Percentiles rank a stretch among this genome's conserved stretches.
Conservation (phyloP, 2,797 vertebrate genomes). For the Melanotaenia pygmaea region DNA sequence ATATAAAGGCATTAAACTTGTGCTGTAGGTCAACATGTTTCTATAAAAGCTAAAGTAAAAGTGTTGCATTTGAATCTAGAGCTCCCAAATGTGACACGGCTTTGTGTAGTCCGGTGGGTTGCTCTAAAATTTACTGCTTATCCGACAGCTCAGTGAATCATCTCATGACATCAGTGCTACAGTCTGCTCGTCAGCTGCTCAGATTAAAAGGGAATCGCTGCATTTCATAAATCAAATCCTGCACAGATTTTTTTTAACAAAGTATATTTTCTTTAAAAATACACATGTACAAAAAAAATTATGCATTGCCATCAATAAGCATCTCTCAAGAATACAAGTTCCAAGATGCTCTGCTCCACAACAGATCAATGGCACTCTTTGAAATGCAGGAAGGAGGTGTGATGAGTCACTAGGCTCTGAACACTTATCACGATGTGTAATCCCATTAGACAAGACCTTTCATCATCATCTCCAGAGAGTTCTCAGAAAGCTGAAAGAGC, state of each 20-base stretch:
- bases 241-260: neutral
- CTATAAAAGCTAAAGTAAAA: neutral
- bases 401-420: conserved; percentile 63
- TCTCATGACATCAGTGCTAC: conserved; percentile 43
- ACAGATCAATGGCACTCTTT: conserved; percentile 66
- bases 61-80: neutral
- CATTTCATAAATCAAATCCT: conserved; percentile 31
- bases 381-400: conserved; percentile 64
- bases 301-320: conserved; percentile 14
- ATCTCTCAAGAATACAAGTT: conserved; percentile 27
- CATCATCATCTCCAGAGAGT: conserved; percentile 74
- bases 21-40: neutral
- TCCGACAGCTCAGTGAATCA: conserved; percentile 35
- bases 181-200: conserved; percentile 19
- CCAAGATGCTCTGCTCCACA: conserved; percentile 30
- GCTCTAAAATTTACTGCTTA: conserved; percentile 14
- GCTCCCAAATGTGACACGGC: neutral
- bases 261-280: neutral
- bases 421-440: conserved; percentile 76
- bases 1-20: neutral
- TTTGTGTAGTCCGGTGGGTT: neutral
- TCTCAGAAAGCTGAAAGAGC: conserved; percentile 61
- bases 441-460: conserved; percentile 79
- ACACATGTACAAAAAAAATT: neutral
- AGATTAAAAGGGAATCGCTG: conserved; percentile 18